Percentiles rank a stretch among this genome's conserved stretches.
These are phyloP conservation scores for Tauraco hartlaubi DNA, from an alignment of 2,797 vertebrate species.

Conservation along the genomic window DNA sequence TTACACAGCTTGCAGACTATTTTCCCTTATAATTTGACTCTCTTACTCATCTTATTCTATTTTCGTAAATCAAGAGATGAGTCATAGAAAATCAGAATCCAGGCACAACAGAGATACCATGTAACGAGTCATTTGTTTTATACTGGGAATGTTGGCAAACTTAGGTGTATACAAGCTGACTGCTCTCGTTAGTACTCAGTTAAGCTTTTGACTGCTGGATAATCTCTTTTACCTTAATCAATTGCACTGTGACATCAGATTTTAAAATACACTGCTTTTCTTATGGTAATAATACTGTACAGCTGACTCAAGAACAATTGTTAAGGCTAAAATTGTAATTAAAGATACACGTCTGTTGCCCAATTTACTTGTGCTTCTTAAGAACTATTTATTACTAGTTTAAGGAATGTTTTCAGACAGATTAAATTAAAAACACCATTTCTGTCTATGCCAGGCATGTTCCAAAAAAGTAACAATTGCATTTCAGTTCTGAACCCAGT, in stretches of 20 bases:
- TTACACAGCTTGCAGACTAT: not conserved
- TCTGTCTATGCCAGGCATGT: not conserved
- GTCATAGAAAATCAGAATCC: slow-evolving; percentile 29
- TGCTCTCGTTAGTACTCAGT: not conserved
- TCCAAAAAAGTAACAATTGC: not conserved
- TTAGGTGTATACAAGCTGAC: not conserved
- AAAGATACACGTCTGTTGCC: not conserved
- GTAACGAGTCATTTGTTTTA: slow-evolving; percentile 41
- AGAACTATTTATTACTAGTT: slow-evolving; percentile 7
- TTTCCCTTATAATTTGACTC: slow-evolving; percentile 41
- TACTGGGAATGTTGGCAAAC: slow-evolving; percentile 31
- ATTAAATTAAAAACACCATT: not conserved
- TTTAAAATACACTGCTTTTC: slow-evolving; percentile 5
- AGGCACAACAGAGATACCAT: slow-evolving; percentile 46
- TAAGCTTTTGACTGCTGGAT: slow-evolving; percentile 5
- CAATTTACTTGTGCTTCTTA: not conserved
- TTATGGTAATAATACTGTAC: not conserved
- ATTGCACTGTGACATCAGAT: not conserved
- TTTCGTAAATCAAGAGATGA: slow-evolving; percentile 54
- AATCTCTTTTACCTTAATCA: slow-evolving; percentile 7
- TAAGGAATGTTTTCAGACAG: slow-evolving; percentile 13
- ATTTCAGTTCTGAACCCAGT: not conserved
- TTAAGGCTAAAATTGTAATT: slow-evolving; percentile 4
- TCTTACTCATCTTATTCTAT: slow-evolving; percentile 58
- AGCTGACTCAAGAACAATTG: not conserved